Conservation (phyloP, 2,888 invertebrate species). For the Macrophya alboannulata region DNA sequence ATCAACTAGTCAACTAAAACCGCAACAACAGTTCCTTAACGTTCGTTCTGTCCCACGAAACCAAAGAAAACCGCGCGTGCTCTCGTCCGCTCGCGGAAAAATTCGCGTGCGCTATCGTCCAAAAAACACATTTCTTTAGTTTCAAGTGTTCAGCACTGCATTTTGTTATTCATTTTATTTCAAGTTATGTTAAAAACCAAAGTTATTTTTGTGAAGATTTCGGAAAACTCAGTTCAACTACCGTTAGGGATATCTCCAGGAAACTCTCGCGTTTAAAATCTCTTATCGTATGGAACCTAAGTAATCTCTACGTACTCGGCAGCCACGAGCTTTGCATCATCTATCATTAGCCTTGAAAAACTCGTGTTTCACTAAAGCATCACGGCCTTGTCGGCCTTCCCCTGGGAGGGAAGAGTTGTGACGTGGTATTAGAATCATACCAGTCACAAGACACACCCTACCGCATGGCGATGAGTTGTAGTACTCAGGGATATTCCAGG, state of each 20-base stretch:
- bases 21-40: not conserved
- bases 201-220: not conserved
- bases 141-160: not conserved
- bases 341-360: not conserved
- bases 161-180: not conserved
- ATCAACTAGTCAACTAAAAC: too few species aligned
- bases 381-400: constrained; percentile 4
- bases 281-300: not conserved
- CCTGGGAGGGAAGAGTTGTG: not conserved
- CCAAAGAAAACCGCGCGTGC: not conserved
- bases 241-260: not conserved
- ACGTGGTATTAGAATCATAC: not conserved
- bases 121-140: not conserved
- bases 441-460: too few species aligned
- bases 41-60: not conserved
- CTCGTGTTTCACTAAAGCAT: not conserved
- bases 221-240: not conserved
- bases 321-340: not conserved
- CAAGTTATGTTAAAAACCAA: not conserved
- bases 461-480: too few species aligned
- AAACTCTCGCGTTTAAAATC: not conserved
- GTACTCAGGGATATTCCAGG: too few species aligned
- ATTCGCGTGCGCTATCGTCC: not conserved
- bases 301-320: not conserved
- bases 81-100: not conserved